Base-by-base conservation (phyloP, 2,888 invertebrate species). In the Acanthosepion lycidas region DNA sequence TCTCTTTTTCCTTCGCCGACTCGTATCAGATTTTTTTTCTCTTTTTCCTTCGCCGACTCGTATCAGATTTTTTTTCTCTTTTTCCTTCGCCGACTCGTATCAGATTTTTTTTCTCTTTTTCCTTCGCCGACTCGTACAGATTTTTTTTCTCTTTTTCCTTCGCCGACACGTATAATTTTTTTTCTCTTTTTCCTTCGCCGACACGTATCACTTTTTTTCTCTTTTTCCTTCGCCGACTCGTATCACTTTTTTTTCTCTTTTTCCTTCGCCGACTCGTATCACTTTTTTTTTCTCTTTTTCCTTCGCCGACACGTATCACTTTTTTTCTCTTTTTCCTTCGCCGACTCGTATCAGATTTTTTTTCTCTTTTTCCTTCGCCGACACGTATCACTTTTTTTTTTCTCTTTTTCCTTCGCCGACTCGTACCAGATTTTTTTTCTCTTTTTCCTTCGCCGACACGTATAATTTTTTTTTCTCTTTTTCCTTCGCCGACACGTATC, bases 41-140 rank as follows among this genome's bases (percentile, higher is more conserved):
- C 28, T 28, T 6, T 78, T n/a, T 78, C 15, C 78, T 78, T 78
- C n/a, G 8, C 26, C 28, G 20, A 6, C 6, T 12, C 12, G 3
- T 4, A 33, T 28, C 6, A 3, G n/a, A n/a, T 1, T 15, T 15
- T 78, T 33, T n/a, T n/a, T 0, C 0, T 1, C 33, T 33, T 4
- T n/a, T 15, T 78, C 0, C 78, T 33, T 78, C 9, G 2, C 18
- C 0, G 9, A 8, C 5, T 4, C 0, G 20, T 18, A 33, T 55
- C 4, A 55, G 0, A 1, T 33, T 33, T 55, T 55, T 18, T 78
- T 78, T 9, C 0, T 6, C 9, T 28, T 6, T 78, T 78, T 78
- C 78, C 18, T 78, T 18, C 64, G 23, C 6, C 1, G 42, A 59
- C 23, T 64, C 6, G 20, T 64, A 33, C 5, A n/a, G 6, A 64